These are phyloP conservation scores for Astropecten irregularis DNA, from an alignment of 53 echinoderm and acorn worm genomes.

Conservation along the genomic window DNA sequence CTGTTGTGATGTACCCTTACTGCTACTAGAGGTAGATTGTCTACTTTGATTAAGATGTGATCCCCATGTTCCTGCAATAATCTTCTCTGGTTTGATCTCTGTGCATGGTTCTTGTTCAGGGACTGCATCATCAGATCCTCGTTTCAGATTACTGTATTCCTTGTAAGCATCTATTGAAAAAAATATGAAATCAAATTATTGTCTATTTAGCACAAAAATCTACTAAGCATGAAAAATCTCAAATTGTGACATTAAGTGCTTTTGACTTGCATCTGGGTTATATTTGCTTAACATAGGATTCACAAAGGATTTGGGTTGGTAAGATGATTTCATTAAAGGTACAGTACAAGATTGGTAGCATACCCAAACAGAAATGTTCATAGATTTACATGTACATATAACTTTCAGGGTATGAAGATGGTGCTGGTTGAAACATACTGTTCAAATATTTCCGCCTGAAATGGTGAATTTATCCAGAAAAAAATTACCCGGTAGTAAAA, in stretches of 20 bases:
- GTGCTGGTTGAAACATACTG: too few relatives aligned
- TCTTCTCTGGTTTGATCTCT: neutral
- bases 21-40: conserved; percentile 8
- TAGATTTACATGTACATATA: too few relatives aligned
- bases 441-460: too few relatives aligned
- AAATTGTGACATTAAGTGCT: neutral
- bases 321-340: too few relatives aligned
- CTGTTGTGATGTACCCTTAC: conserved; percentile 42
- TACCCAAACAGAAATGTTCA: too few relatives aligned
- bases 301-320: neutral
- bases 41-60: conserved; percentile 74
- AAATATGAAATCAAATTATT: neutral
- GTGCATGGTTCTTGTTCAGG: too few relatives aligned
- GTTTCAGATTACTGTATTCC: conserved; percentile 47
- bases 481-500: too few relatives aligned
- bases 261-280: neutral
- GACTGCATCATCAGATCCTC: neutral
- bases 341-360: too few relatives aligned
- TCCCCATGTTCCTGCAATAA: conserved; percentile 73
- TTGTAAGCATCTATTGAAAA: conserved; percentile 62
- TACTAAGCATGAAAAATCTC: neutral
- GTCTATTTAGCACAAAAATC: neutral
- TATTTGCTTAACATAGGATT: neutral
- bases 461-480: too few relatives aligned
- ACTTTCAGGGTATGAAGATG: too few relatives aligned